Evolutionary conservation across 2,797 vertebrate species (phyloP), one percentile per base, ranked within the genome.

Genomic region (Acestrorhynchus altus): DNA sequence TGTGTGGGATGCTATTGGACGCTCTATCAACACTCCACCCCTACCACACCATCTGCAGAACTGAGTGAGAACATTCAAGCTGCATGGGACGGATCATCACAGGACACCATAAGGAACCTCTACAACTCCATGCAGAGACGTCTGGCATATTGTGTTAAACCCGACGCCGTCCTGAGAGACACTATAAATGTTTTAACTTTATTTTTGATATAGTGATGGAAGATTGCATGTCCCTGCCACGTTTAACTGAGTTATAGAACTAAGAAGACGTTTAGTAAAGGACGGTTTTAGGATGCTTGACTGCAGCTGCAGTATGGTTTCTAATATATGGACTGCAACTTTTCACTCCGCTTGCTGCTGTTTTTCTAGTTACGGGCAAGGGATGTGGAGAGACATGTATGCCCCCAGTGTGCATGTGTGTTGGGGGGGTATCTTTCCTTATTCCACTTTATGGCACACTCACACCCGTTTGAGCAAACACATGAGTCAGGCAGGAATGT

Each of bases 391-490:
- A 82, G 74, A 72, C 64, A 8, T 42, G 57, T 60, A 8, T 60
- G 57, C 57, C 57, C 57, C 57, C 24, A 35, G 26, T 59, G 15
- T 31, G 56, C 16, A 20, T 71, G 57, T 35, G 57, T 31, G 22
- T 74, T 28, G 39, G 57, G 81, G 76, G 72, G 70, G 31, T 46
- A 77, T 79, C 81, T 84, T 86, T 77, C 76, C 70, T 85, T 71
- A 69, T 54, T 76, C 39, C 51, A 61, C 72, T 83, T 82, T 79
- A 60, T 72, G 78, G 67, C 77, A 57, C 57, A 20, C 69, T 69
- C 83, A 87, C 88, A 78, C 85, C 88, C 84, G 79, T 83, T 72
- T 81, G 82, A 87, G 88, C 83, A 87, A 88, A 90, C 83, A 86
- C 82, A 84, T 84, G 86, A 87, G 73, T 85, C 83, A 86, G 28